Percentiles rank a stretch among this genome's conserved stretches.
Evolutionary conservation across 2,113 vertebrate genomes (phyloP).

Genomic region (Numida meleagris): DNA sequence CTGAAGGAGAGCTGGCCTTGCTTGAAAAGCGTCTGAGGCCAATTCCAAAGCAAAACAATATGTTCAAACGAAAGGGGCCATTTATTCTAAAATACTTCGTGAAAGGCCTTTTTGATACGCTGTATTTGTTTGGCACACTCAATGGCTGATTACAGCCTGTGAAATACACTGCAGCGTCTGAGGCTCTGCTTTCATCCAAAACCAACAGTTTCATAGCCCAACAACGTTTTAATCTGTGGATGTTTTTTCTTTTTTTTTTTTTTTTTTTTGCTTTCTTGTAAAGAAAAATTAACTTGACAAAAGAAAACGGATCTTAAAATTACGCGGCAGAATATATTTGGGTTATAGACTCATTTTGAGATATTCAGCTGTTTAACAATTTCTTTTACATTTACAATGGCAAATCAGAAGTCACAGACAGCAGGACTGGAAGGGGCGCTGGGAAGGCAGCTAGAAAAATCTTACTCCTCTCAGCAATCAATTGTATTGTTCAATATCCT

Average conservation of each 20-base stretch:
- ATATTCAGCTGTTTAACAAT: background rate
- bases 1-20: background rate
- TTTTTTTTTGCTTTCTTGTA: background rate
- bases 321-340: background rate
- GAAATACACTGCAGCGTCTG: conserved; percentile 20
- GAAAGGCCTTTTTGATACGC: conserved; percentile 11
- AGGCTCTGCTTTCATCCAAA: conserved; percentile 11
- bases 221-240: background rate
- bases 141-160: background rate
- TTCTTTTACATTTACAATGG: background rate
- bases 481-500: background rate
- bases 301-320: background rate
- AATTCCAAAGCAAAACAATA: conserved; percentile 23
- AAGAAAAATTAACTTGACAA: background rate
- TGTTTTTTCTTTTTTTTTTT: background rate
- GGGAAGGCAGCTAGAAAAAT: background rate
- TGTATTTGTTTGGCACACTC: conserved; percentile 16
- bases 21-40: background rate
- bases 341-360: background rate
- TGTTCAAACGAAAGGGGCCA: background rate
- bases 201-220: background rate
- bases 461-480: background rate
- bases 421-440: background rate
- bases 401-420: background rate
- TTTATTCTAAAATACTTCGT: conserved; percentile 31